Conservation (phyloP, 1,140 invertebrate genomes). For the Nomia melanderi region DNA sequence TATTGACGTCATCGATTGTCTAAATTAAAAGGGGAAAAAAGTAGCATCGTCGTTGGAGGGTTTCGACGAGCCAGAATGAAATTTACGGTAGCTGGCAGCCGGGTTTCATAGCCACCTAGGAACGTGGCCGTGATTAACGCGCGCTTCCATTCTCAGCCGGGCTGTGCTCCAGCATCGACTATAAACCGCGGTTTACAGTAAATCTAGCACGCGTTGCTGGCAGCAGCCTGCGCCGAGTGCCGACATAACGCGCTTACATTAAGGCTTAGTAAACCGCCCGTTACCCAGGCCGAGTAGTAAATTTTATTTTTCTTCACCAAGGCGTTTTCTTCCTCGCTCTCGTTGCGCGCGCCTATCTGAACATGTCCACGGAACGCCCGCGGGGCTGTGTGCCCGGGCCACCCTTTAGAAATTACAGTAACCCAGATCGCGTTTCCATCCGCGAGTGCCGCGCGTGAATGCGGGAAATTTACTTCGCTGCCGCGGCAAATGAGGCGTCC, state of each 20-base stretch:
- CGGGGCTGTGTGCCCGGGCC: neutral
- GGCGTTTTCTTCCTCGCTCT: neutral
- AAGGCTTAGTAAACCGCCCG: slow-evolving; percentile 30
- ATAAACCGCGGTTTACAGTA: slow-evolving; percentile 58
- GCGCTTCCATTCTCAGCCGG: slow-evolving; percentile 40
- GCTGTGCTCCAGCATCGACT: slow-evolving; percentile 46
- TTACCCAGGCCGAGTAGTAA: slow-evolving; percentile 19
- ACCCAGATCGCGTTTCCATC: slow-evolving; percentile 47
- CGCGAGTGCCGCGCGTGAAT: neutral
- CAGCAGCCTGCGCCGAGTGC: slow-evolving; percentile 25
- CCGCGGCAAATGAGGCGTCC: slow-evolving; percentile 55
- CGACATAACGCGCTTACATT: slow-evolving; percentile 39
- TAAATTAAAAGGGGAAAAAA: neutral
- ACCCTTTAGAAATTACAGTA: slow-evolving; percentile 50
- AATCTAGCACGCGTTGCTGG: slow-evolving; percentile 50
- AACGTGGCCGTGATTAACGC: slow-evolving; percentile 50
- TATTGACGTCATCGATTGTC: neutral
- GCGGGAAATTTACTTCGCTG: slow-evolving; percentile 61
- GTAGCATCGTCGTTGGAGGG: neutral
- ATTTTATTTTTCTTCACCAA: slow-evolving; percentile 43
- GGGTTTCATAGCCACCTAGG: slow-evolving; percentile 37
- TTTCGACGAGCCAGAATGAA: slow-evolving; percentile 22
- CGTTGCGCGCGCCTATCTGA: neutral
- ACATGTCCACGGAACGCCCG: neutral
- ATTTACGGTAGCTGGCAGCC: slow-evolving; percentile 38